Evolutionary conservation across 2,797 vertebrate species (phyloP), one percentile per base, ranked within the genome.

Genomic region (Tinamus major): DNA sequence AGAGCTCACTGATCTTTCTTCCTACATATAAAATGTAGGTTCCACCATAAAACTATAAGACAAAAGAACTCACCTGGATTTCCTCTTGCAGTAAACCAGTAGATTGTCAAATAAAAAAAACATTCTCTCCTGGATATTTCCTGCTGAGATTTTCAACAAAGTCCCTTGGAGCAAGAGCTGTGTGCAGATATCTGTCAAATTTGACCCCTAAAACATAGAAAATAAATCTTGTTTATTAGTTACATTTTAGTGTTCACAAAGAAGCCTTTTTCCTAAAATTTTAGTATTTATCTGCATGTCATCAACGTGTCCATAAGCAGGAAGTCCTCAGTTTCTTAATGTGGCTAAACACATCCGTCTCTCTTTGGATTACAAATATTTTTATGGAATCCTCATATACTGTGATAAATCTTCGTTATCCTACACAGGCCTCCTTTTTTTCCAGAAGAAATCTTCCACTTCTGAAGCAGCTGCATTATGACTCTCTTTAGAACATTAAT

Each of bases 41-140:
- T 18, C 33, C 33, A 20, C 53, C 44, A 67, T 24, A 68, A 80
- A 61, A 67, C 26, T 0, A 1, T 42, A 85, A 64, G 26, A 35
- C 53, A 71, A 37, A 26, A 48, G 20, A 19, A 58, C 96, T 97
- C 94, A 99, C 99, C 99, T 99, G 95, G 99, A 99, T 96, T 99
- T 99, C 96, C 99, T 98, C 97, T 99, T 99, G 95, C 99, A 99
- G 92, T 99, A 99, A 89, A 99, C 99, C n/a, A 99, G 97, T 67
- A 99, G 98, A 97, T 99, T 99, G 98, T 99, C 99, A 2, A 99
- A 99, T 39, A 99, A 97, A 97, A 99, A 99, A 97, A 99, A 99
- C 95, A 99, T 98, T 14, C 99, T 98, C 92, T 99, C 99, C 96
- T 99, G 99, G 95, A 99, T 99, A 92, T 99, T 99, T 93, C 99